These are phyloP conservation scores for Lasioglossum calceatum DNA, from an alignment of 2,888 invertebrate genomes.

Conservation along the genomic window DNA sequence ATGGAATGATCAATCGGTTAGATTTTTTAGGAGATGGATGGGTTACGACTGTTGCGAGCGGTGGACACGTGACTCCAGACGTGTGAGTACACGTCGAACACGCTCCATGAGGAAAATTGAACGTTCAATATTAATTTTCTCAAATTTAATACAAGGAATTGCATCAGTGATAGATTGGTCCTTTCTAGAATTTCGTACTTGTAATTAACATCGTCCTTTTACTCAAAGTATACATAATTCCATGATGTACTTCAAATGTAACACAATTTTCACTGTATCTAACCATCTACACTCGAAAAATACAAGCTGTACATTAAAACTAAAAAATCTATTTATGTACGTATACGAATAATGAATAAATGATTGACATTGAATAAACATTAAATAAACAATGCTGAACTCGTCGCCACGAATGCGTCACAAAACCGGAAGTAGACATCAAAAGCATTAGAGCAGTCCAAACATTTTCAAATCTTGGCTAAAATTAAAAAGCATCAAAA, in stretches of 20 bases:
- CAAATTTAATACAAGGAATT: no score
- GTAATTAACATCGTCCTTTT: background rate
- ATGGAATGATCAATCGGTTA: background rate
- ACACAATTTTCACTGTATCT: no score
- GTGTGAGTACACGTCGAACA: background rate
- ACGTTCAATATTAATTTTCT: background rate
- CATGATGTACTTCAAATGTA: no score
- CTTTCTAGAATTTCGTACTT: no score
- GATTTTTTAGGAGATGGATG: background rate
- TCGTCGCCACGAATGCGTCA: background rate
- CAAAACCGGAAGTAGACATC: background rate
- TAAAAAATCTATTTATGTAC: background rate
- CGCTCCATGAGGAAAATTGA: background rate
- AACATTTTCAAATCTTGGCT: background rate
- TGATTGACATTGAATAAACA: background rate
- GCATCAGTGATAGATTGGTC: no score
- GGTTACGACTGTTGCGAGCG: background rate
- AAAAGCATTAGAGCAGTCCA: background rate
- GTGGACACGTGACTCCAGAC: background rate
- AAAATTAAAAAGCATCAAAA: background rate
- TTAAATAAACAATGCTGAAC: background rate
- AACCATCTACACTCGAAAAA: no score
- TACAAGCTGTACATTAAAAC: no score
- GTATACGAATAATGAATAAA: background rate
- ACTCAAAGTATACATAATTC: no score